These are phyloP conservation scores for Phyllopteryx taeniolatus DNA, from an alignment of 2,113 vertebrate species.

Conservation along the genomic window DNA sequence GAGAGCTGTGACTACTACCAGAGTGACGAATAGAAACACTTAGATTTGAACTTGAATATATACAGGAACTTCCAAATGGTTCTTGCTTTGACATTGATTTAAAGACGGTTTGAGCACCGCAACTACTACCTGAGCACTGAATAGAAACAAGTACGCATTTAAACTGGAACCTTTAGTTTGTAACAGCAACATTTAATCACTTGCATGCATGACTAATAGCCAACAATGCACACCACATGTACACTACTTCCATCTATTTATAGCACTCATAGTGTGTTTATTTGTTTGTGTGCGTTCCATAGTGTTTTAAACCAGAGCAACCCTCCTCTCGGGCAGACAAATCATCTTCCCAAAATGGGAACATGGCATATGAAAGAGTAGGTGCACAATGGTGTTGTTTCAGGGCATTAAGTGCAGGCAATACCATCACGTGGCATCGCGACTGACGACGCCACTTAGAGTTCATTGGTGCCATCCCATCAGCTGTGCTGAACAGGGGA, in stretches of 20 bases:
- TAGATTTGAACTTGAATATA: too few relatives aligned
- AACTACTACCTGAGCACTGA: too few relatives aligned
- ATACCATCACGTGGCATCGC: not conserved
- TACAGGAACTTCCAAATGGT: too few relatives aligned
- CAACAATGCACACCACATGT: not conserved
- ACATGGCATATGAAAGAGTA: not conserved
- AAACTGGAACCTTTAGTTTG: not conserved
- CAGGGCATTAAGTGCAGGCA: conserved; percentile 3
- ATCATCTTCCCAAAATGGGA: not conserved
- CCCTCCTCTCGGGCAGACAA: not conserved
- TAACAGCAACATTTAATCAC: not conserved
- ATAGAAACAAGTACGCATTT: too few relatives aligned
- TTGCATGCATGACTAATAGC: not conserved
- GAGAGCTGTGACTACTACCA: too few relatives aligned
- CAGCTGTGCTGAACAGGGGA: not conserved
- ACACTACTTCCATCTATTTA: not conserved
- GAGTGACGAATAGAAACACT: too few relatives aligned
- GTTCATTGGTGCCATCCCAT: conserved; percentile 2
- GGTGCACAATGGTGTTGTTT: not conserved
- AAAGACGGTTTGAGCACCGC: too few relatives aligned
- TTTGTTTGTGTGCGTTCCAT: not conserved
- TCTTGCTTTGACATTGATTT: too few relatives aligned
- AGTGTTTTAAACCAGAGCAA: conserved; percentile 7
- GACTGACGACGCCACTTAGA: not conserved
- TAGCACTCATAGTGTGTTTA: not conserved